phyloP scores from a whole-genome alignment of 2,797 vertebrate species.

The Sphaeramia orbicularis region DNA sequence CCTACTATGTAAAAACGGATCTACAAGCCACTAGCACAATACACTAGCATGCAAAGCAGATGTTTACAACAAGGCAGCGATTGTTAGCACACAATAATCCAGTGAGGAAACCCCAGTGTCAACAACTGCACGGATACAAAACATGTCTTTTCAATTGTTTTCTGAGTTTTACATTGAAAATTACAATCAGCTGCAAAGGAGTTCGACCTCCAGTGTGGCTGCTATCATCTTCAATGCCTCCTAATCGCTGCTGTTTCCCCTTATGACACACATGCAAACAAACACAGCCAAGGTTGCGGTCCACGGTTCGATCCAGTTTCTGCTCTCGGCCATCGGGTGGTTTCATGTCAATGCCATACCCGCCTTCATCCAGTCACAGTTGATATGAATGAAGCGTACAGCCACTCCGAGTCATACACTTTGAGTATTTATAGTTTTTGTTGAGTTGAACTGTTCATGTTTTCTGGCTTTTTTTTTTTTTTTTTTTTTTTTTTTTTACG shows the following conservation, averaged over 20 bases:
- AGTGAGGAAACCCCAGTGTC: not conserved
- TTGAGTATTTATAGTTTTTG: slow-evolving; percentile 13
- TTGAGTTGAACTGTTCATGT: slow-evolving; percentile 2
- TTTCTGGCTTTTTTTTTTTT: no score
- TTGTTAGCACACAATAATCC: slow-evolving; percentile 2
- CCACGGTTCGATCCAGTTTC: slow-evolving; percentile 53
- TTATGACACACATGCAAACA: slow-evolving; percentile 22
- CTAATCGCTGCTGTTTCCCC: slow-evolving; percentile 23
- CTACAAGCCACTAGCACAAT: not conserved
- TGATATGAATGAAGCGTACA: slow-evolving; percentile 31
- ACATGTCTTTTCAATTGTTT: not conserved
- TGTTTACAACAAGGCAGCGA: not conserved
- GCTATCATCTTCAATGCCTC: slow-evolving; percentile 10
- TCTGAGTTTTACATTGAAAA: no score
- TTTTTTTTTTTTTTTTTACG: no score
- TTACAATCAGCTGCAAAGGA: no score
- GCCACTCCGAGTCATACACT: slow-evolving; percentile 32
- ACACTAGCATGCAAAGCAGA: not conserved
- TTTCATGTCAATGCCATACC: slow-evolving; percentile 55
- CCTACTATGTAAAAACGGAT: no score
- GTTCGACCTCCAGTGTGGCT: not conserved
- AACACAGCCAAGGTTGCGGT: slow-evolving; percentile 61
- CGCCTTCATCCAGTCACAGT: slow-evolving; percentile 49
- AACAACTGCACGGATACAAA: not conserved
- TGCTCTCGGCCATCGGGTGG: slow-evolving; percentile 65